Evolutionary conservation across 2,888 invertebrate species (phyloP).

Genomic region (Microplitis deprimator): DNA sequence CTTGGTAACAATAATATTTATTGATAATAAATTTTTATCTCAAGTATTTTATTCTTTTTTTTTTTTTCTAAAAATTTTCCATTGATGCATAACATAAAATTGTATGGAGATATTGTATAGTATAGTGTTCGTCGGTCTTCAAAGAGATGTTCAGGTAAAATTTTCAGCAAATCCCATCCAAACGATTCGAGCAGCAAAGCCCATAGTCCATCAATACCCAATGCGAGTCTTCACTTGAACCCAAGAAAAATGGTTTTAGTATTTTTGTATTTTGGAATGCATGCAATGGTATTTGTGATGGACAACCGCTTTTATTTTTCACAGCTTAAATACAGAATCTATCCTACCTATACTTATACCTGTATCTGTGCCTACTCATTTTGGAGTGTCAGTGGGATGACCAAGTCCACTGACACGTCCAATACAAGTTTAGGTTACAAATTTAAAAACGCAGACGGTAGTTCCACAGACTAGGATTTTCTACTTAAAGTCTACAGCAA

Average conservation of each 20-base stretch:
- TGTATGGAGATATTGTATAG: background rate
- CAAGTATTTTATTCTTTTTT: background rate
- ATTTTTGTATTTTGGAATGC: background rate
- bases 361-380: background rate
- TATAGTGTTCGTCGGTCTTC: background rate
- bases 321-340: background rate
- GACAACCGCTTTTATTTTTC: background rate
- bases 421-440: background rate
- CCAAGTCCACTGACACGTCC: background rate
- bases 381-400: background rate
- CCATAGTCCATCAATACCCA: background rate
- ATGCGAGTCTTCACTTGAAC: too few species aligned
- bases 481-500: background rate
- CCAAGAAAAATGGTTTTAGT: background rate
- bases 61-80: background rate
- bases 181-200: background rate
- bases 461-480: background rate
- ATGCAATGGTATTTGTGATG: background rate
- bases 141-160: constrained; percentile 13
- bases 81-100: background rate
- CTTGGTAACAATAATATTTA: background rate
- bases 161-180: constrained; percentile 6
- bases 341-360: background rate
- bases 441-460: background rate
- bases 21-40: background rate